phyloP scores from a whole-genome alignment of 2,113 vertebrate species.

The Ammodytes marinus region DNA sequence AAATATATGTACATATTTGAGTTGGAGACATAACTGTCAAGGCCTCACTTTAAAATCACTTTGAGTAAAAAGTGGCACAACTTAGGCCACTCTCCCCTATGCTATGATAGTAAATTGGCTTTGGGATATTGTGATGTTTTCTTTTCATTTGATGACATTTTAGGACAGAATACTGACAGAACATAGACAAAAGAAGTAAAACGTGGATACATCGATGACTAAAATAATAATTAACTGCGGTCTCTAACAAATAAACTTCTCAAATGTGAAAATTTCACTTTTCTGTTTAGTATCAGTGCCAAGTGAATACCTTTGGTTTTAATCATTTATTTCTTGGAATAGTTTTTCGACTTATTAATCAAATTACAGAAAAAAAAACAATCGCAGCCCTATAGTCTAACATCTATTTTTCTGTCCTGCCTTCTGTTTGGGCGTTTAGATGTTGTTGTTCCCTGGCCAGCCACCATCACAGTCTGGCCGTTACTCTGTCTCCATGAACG shows the following conservation, averaged over 20 bases:
- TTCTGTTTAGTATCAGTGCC: background rate
- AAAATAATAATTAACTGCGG: background rate
- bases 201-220: too few species aligned
- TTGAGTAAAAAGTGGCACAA: too few species aligned
- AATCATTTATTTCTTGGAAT: too few species aligned
- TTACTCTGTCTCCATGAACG: slow-evolving; percentile 95
- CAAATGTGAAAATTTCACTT: background rate
- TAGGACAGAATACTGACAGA: background rate
- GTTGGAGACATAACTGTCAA: too few species aligned
- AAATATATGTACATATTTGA: too few species aligned
- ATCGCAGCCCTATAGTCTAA: background rate
- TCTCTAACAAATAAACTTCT: background rate
- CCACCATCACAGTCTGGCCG: slow-evolving; percentile 94
- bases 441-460: slow-evolving; percentile 95
- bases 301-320: background rate
- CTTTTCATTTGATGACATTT: too few species aligned
- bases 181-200: background rate
- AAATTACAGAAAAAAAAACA: too few species aligned
- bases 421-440: slow-evolving; percentile 79
- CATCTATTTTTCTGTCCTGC: background rate
- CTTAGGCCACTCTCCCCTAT: too few species aligned
- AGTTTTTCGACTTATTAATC: too few species aligned
- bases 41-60: too few species aligned
- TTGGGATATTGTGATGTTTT: too few species aligned
- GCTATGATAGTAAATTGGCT: too few species aligned